Conservation (phyloP, 2,888 invertebrate species). For the Sabatieria punctata region DNA sequence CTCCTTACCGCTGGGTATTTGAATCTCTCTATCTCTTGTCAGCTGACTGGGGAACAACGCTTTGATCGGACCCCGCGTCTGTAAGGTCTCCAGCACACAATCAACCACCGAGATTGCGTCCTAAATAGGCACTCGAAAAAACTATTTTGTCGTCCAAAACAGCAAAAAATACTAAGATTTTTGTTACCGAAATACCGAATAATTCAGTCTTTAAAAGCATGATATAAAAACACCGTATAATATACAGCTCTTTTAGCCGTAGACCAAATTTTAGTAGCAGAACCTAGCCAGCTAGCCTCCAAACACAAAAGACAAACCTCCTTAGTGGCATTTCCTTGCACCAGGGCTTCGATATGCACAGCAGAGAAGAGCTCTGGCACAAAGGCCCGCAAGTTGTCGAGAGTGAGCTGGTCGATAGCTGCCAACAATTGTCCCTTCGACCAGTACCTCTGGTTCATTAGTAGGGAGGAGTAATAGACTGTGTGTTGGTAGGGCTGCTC, state of each 20-base stretch:
- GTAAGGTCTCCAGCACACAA: neutral
- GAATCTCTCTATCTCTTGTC: neutral
- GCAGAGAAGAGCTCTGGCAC: slow-evolving; percentile 59
- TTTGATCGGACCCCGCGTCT: neutral
- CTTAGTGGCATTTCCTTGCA: slow-evolving; percentile 62
- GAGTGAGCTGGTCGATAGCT: slow-evolving; percentile 55
- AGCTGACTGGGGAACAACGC: neutral
- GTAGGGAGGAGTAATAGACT: slow-evolving; percentile 63
- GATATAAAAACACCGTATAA: too few species aligned
- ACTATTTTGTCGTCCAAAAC: too few species aligned
- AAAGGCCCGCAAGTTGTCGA: slow-evolving; percentile 57
- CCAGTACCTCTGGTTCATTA: slow-evolving; percentile 70
- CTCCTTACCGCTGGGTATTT: neutral
- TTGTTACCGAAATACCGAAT: too few species aligned
- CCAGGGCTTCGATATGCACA: slow-evolving; percentile 68
- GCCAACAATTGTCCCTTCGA: slow-evolving; percentile 67
- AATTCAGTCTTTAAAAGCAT: too few species aligned
- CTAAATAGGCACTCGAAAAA: too few species aligned
- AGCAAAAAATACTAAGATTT: too few species aligned
- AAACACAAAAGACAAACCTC: slow-evolving; percentile 10
- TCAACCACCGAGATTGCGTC: too few species aligned
- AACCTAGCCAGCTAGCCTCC: too few species aligned
- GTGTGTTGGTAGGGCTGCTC: slow-evolving; percentile 75
- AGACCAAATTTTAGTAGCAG: too few species aligned
- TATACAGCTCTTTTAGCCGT: too few species aligned